These are phyloP conservation scores for Calcarius lapponicus DNA, from an alignment of 2,797 vertebrate genomes.

Conservation along the genomic window DNA sequence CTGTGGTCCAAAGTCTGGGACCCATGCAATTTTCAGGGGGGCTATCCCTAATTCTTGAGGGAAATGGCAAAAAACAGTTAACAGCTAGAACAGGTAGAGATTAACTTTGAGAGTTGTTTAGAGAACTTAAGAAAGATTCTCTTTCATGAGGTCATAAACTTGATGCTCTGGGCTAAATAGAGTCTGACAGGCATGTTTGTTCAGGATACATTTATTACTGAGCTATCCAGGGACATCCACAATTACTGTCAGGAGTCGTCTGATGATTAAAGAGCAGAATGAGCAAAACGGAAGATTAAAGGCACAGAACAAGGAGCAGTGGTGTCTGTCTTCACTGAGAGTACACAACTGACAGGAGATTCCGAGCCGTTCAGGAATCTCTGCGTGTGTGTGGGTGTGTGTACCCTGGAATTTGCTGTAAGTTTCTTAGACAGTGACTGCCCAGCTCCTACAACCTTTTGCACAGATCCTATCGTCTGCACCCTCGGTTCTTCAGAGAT, in stretches of 20 bases:
- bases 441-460: neutral
- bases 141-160: conserved; percentile 55
- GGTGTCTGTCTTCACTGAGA: neutral
- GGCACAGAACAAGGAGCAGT: neutral
- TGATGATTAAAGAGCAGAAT: conserved; percentile 57
- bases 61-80: neutral
- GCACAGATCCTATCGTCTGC: neutral
- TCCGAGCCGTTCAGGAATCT: neutral
- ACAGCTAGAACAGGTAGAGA: neutral
- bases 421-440: neutral
- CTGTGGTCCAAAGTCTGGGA: neutral
- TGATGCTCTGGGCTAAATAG: conserved; percentile 44
- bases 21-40: neutral
- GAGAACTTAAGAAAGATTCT: conserved; percentile 43
- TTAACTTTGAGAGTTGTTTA: conserved; percentile 40
- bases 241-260: conserved; percentile 28
- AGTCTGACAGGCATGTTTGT: conserved; percentile 57
- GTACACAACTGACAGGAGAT: neutral
- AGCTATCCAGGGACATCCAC: conserved; percentile 37
- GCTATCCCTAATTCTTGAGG: neutral
- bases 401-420: neutral
- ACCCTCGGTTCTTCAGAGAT: neutral
- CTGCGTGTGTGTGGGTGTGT: neutral
- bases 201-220: conserved; percentile 60
- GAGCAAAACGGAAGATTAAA: conserved; percentile 39